Evolutionary conservation across 1,140 invertebrate species (phyloP).

Genomic region (Rhizoglyphus robini): DNA sequence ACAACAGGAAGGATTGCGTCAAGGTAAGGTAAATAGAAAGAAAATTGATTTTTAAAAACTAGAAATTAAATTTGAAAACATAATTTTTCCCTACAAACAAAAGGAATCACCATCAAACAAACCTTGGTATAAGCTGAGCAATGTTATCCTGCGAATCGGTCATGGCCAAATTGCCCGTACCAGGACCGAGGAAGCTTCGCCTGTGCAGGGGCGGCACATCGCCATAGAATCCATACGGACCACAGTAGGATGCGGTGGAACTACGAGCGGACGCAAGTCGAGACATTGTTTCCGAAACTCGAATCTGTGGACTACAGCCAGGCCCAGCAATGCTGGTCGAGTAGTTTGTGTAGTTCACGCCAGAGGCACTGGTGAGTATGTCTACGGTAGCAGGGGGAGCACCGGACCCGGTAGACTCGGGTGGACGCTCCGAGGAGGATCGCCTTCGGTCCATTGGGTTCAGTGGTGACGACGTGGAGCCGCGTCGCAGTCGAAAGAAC

Average conservation of each 20-base stretch:
- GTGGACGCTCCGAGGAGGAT: slow-evolving; percentile 11
- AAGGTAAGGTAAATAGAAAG: neutral
- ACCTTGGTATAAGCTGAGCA: slow-evolving; percentile 80
- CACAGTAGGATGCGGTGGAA: slow-evolving; percentile 14
- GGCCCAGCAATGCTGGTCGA: neutral
- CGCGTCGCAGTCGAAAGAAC: slow-evolving; percentile 66
- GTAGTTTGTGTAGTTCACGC: neutral
- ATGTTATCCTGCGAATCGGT: slow-evolving; percentile 78
- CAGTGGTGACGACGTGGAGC: slow-evolving; percentile 1
- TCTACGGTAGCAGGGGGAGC: neutral
- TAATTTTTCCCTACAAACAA: neutral
- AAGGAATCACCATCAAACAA: slow-evolving; percentile 38
- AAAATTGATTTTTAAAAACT: no score
- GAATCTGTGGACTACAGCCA: neutral
- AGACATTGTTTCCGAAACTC: neutral
- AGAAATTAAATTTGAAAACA: neutral
- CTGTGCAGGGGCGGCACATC: slow-evolving; percentile 29
- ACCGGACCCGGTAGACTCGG: neutral
- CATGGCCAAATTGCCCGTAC: slow-evolving; percentile 48
- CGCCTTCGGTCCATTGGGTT: slow-evolving; percentile 16
- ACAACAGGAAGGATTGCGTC: slow-evolving; percentile 1
- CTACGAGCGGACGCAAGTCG: neutral
- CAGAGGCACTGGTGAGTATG: neutral
- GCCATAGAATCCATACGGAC: slow-evolving; percentile 18
- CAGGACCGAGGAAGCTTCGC: slow-evolving; percentile 31